Evolutionary conservation across 1,140 invertebrate species (phyloP).

Genomic region (Drepana arcuata): DNA sequence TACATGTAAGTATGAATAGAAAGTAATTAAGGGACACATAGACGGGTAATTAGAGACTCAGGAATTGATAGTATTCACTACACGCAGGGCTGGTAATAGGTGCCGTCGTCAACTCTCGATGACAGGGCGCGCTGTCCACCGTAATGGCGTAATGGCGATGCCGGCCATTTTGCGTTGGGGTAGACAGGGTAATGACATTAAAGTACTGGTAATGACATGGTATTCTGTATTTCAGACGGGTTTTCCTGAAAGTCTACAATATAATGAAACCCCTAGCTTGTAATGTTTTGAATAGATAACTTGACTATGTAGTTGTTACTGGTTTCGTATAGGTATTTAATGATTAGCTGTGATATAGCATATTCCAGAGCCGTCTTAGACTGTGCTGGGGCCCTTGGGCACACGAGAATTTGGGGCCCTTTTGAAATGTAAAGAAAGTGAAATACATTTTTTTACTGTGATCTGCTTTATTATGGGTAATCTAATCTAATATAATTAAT

Average conservation of each 20-base stretch:
- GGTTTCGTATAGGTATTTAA: too few species aligned
- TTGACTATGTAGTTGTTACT: too few species aligned
- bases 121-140: conserved; percentile 12
- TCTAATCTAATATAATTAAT: too few species aligned
- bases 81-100: conserved; percentile 14
- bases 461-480: too few species aligned
- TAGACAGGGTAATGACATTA: conserved; percentile 21
- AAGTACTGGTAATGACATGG: conserved; percentile 10
- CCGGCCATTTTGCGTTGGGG: conserved; percentile 14
- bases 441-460: too few species aligned
- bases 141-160: conserved; percentile 24
- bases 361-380: too few species aligned
- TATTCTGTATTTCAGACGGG: conserved; percentile 9
- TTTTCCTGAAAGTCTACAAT: conserved; percentile 17
- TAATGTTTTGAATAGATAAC: too few species aligned
- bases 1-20: conserved; percentile 15
- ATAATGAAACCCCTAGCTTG: too few species aligned
- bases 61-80: conserved; percentile 2
- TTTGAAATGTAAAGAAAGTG: too few species aligned
- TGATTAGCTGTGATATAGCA: too few species aligned
- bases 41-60: conserved; percentile 6
- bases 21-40: conserved; percentile 16
- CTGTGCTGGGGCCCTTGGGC: too few species aligned
- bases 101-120: conserved; percentile 8
- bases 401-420: too few species aligned